Evolutionary conservation across 2,113 vertebrate genomes (phyloP).

Genomic region (Phaethornis superciliosus): DNA sequence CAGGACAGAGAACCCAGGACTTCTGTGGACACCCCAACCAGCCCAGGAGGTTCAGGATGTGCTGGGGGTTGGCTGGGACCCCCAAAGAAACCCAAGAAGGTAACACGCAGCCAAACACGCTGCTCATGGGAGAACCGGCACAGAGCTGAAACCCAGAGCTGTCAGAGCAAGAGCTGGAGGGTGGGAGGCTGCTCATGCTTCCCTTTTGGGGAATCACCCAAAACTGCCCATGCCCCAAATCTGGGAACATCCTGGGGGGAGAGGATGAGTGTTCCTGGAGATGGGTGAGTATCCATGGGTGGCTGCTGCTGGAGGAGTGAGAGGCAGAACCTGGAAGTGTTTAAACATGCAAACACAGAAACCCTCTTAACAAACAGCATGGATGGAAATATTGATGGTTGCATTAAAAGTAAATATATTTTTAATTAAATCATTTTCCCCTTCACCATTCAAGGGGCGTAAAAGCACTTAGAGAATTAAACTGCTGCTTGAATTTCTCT

Average conservation of each 20-base stretch:
- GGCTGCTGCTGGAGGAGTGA: background rate
- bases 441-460: constrained; percentile 46
- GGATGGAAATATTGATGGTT: constrained; percentile 63
- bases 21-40: background rate
- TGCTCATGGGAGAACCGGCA: rapidly evolving
- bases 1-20: background rate
- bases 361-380: constrained; percentile 47
- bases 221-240: background rate
- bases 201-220: background rate
- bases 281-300: rapidly evolving
- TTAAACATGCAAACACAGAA: constrained; percentile 33
- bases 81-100: background rate
- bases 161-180: background rate
- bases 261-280: background rate
- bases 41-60: background rate
- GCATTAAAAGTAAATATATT: constrained; percentile 69
- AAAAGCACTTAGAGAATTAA: constrained; percentile 55
- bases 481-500: constrained; percentile 4
- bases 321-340: background rate
- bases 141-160: rapidly evolving
- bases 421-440: constrained; percentile 70
- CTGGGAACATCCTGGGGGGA: background rate
- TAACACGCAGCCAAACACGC: rapidly evolving
- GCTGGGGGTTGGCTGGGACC: rapidly evolving
- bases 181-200: too few relatives aligned